These are phyloP conservation scores for Delichon dasypus DNA, from an alignment of 2,797 vertebrate genomes.

Conservation along the genomic window DNA sequence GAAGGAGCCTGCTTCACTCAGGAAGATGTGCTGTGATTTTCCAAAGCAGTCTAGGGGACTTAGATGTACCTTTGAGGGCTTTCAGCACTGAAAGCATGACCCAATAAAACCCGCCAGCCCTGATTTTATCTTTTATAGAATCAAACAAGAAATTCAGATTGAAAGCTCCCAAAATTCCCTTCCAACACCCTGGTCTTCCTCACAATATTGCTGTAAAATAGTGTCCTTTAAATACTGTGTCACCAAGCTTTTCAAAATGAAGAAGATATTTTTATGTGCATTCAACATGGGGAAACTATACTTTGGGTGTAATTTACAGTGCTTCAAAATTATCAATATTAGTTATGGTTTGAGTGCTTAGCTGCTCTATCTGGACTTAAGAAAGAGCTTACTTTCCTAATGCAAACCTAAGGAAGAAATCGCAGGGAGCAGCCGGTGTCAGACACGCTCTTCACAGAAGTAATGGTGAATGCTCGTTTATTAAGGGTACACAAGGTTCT, in stretches of 20 bases:
- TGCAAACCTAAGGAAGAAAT: no score
- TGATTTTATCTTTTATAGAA: not conserved
- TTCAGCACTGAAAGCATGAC: not conserved
- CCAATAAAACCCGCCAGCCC: not conserved
- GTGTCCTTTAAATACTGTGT: not conserved
- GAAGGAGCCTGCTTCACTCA: not conserved
- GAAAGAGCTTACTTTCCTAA: not conserved
- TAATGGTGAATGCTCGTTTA: no score
- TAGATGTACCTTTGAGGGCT: not conserved
- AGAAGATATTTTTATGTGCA: not conserved
- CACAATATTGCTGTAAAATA: not conserved
- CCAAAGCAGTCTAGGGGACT: not conserved
- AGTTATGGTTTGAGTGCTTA: not conserved
- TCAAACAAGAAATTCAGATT: not conserved
- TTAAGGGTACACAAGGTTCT: no score
- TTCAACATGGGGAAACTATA: not conserved
- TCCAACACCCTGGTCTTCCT: not conserved
- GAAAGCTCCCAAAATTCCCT: not conserved
- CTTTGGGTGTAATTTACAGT: not conserved
- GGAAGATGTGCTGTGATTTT: not conserved
- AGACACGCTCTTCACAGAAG: no score
- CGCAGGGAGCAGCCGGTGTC: no score
- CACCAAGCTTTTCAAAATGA: not conserved
- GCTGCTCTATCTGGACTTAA: not conserved
- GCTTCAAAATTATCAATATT: not conserved